Evolutionary conservation across 2,113 vertebrate species (phyloP).

Genomic region (Callospermophilus lateralis): DNA sequence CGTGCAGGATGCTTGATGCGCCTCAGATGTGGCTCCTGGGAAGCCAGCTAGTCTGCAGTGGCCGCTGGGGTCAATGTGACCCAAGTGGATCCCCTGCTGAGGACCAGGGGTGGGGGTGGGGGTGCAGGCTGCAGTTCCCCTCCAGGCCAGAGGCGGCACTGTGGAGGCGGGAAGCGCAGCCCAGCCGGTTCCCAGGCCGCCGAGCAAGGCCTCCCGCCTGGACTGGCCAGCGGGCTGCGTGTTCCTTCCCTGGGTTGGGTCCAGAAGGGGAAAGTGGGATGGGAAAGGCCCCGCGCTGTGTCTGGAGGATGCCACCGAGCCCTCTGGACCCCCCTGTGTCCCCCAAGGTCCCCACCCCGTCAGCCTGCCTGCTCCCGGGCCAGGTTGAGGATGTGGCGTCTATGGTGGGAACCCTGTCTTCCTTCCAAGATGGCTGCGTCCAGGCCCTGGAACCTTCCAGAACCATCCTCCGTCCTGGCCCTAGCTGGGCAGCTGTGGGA

Average conservation of each 20-base stretch:
- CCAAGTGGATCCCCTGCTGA: neutral
- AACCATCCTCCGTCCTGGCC: neutral
- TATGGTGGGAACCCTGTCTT: neutral
- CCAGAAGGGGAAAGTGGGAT: neutral
- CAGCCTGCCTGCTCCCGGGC: neutral
- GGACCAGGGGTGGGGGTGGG: too few relatives aligned
- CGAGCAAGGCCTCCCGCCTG: neutral
- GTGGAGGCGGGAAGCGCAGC: neutral
- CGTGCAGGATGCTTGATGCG: slow-evolving; percentile 58
- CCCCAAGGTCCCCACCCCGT: too few relatives aligned
- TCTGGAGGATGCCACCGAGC: neutral
- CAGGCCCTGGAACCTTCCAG: neutral
- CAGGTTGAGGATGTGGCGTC: neutral
- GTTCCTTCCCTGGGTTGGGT: too few relatives aligned
- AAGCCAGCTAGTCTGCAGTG: neutral
- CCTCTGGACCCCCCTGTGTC: neutral
- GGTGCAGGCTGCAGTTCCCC: slow-evolving; percentile 32
- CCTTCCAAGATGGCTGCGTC: slow-evolving; percentile 21
- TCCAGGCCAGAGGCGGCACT: slow-evolving; percentile 58
- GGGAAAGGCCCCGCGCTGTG: neutral
- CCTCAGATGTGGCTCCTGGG: slow-evolving; percentile 77
- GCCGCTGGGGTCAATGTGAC: neutral
- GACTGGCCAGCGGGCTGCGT: neutral
- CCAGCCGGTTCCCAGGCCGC: neutral
- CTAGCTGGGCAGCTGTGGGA: neutral